Conservation (phyloP, 2,113 vertebrate species). For the Serinus canaria region DNA sequence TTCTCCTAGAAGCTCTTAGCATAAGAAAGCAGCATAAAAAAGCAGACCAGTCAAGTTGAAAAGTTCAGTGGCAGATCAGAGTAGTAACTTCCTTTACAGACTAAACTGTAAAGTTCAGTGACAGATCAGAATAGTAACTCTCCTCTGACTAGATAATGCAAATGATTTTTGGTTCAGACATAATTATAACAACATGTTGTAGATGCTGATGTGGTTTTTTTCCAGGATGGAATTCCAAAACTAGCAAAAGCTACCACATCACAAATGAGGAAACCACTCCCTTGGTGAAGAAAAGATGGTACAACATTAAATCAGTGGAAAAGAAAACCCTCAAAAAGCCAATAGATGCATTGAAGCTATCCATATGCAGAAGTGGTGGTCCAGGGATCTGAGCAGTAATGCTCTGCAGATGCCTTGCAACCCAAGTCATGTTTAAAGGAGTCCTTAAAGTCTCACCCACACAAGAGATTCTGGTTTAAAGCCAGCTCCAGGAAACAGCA, state of each 20-base stretch:
- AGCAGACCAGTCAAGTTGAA: neutral
- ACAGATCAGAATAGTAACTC: neutral
- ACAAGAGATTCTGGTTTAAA: conserved; percentile 16
- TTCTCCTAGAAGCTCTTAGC: neutral
- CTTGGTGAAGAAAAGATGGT: conserved; percentile 2
- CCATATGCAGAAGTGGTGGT: neutral
- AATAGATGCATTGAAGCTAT: neutral
- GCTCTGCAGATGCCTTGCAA: neutral
- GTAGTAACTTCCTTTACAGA: neutral
- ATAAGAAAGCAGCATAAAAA: neutral
- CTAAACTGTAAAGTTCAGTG: neutral
- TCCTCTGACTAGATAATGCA: neutral
- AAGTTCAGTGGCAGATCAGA: neutral
- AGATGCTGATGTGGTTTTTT: neutral
- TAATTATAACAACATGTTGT: conserved; percentile 21
- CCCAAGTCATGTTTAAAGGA: neutral
- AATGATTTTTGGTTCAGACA: neutral
- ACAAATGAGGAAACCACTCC: conserved; percentile 40
- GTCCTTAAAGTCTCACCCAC: conserved; percentile 37
- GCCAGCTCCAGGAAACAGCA: conserved; percentile 8
- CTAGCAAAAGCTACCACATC: conserved; percentile 36
- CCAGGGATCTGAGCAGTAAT: neutral
- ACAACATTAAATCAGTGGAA: neutral
- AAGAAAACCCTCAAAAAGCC: neutral
- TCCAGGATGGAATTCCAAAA: neutral